Percentiles rank a stretch among this genome's conserved stretches.
These are phyloP conservation scores for Vidua chalybeata DNA, from an alignment of 2,113 vertebrate species.

Conservation along the genomic window DNA sequence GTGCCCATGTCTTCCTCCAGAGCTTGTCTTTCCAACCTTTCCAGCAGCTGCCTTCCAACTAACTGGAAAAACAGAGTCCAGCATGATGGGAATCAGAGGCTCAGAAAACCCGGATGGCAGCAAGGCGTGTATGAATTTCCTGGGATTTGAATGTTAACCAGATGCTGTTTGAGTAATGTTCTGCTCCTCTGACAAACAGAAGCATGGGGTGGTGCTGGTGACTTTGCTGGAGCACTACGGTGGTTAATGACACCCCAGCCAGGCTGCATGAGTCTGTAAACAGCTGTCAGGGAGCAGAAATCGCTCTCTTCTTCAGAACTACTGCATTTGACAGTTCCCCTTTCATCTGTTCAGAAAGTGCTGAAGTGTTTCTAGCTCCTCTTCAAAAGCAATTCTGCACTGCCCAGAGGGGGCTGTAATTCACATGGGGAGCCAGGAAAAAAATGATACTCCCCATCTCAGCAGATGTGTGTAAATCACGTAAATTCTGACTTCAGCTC, in stretches of 20 bases:
- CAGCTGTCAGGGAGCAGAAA: not conserved
- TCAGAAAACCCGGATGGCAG: not conserved
- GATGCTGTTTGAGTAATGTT: not conserved
- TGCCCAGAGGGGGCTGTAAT: slow-evolving; percentile 52
- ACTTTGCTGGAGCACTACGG: rapidly evolving
- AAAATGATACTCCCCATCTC: not conserved
- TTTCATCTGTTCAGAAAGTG: slow-evolving; percentile 53
- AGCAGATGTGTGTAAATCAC: not conserved
- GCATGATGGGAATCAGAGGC: rapidly evolving
- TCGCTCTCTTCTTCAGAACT: not conserved
- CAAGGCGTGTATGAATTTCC: not conserved
- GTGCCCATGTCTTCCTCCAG: not conserved
- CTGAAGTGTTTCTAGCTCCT: slow-evolving; percentile 51
- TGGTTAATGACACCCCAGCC: not conserved
- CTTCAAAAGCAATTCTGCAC: slow-evolving; percentile 61
- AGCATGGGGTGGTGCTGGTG: not conserved
- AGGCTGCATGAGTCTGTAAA: not conserved
- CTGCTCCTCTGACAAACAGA: not conserved
- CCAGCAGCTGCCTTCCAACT: not conserved
- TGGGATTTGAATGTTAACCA: not conserved
- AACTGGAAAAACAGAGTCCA: not conserved
- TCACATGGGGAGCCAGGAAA: slow-evolving; percentile 13
- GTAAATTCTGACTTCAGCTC: not conserved
- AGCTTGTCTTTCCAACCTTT: not conserved
- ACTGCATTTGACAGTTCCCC: not conserved